A percentile compares a stretch with the other conserved stretches of the same genome.
phyloP scores from a whole-genome alignment of 2,888 invertebrate species.

The Muschampia plurimacula region DNA sequence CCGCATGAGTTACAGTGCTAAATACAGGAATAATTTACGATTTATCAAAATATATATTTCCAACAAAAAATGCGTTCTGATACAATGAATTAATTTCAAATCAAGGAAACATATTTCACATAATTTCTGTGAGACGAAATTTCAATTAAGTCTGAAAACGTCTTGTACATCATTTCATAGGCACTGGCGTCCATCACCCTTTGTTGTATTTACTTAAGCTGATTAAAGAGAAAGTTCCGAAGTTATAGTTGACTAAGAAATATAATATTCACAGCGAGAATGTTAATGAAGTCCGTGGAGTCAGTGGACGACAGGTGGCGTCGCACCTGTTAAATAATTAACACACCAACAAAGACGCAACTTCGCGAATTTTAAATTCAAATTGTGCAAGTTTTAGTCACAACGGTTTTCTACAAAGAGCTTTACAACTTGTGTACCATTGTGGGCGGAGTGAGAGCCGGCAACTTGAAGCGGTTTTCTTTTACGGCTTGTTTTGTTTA shows the following conservation, averaged over 20 bases:
- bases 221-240: slow-evolving; percentile 27
- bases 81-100: slow-evolving; percentile 13
- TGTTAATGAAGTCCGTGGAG: slow-evolving; percentile 46
- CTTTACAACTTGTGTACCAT: slow-evolving; percentile 40
- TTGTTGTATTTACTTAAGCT: slow-evolving; percentile 37
- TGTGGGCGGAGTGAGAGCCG: slow-evolving; percentile 39
- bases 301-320: slow-evolving; percentile 64
- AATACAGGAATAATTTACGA: too few relatives aligned
- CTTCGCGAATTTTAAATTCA: slow-evolving; percentile 78
- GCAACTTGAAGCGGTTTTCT: slow-evolving; percentile 45
- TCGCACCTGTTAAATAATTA: slow-evolving; percentile 71
- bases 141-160: slow-evolving; percentile 13
- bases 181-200: slow-evolving; percentile 19
- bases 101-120: slow-evolving; percentile 3
- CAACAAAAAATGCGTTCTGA: neutral
- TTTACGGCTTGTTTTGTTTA: slow-evolving; percentile 47
- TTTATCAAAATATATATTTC: neutral
- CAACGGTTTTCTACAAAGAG: slow-evolving; percentile 51
- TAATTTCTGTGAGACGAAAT: slow-evolving; percentile 9
- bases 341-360: slow-evolving; percentile 64
- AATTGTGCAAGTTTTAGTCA: slow-evolving; percentile 65
- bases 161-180: slow-evolving; percentile 10
- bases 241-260: slow-evolving; percentile 39
- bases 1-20: too few relatives aligned
- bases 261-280: slow-evolving; percentile 48